Evolutionary conservation across 2,113 vertebrate species (phyloP), one percentile per base, ranked within the genome.

Genomic region (Lepisosteus osseus): DNA sequence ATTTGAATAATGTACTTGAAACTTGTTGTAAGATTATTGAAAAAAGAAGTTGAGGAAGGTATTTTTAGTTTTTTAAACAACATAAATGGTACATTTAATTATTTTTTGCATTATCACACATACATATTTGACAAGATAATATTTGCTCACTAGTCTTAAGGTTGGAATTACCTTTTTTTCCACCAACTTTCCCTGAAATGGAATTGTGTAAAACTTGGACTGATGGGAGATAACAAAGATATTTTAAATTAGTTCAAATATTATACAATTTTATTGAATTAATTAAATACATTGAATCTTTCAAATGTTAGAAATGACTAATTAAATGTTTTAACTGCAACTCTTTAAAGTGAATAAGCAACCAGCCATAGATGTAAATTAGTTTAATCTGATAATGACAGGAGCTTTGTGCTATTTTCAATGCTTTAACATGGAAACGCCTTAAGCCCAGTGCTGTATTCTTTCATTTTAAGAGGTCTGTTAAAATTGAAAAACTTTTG

Each of bases 1-100:
- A 11, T 47, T 62, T 69, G 69, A 3, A 7, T 79, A 42, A 70
- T 78, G 65, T 88, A 88, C 86, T 90, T 91, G 88, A 69, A 69
- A 67, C 51, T 47, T 67, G 9, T 62, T 7, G 47, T 51, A 51
- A 2, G 29, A 29, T 29, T 54, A 15, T 61, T 44, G 14, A 67
- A n/a, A 14, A 8, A 47, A 15, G 9, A 15, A 44, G 43, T 66
- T 66, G 42, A 67, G 6, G 17, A 29, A 4, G 7, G 44, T 15
- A 67, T 67, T 41, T 61, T 61, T 7, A 59, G 14, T 59, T 55
- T 51, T 9, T 65, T 61, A 67, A n/a, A 57, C 69, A 65, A 44
- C 7, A 3, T 6, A 44, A 47, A 67, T 14, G 66, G 45, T 43
- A 65, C 51, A 29, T 15, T 71, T 63, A 44, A 66, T 6, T 64